Base-by-base conservation (phyloP, 2,113 vertebrate species). In the Noturus placidus region DNA sequence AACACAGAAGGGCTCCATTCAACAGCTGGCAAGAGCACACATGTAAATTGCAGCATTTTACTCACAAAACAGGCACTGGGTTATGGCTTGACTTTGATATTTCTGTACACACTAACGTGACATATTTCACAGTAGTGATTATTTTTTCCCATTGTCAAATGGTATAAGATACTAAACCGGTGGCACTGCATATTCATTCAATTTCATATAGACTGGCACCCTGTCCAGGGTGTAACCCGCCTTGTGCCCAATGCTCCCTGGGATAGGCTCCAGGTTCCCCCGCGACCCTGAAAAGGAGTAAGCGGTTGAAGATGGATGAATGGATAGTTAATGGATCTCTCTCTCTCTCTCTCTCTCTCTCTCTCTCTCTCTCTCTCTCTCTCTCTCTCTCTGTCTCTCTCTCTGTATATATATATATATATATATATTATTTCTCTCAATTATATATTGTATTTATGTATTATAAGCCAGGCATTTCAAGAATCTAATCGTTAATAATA, bases 1-100 rank as follows among this genome's bases (percentile, higher is more conserved):
- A 90, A 85, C 85, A 85, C 89, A 90, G 85, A 91, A 80, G 70
- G 86, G 79, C 42, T 72, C 63, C 83, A 89, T 89, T 89, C 88
- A 91, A 89, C 88, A 90, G 87, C 84, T 89, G 88, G 90, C 85
- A 85, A 50, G 67, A 56, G 90, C 82, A 35, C 69, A 69, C 79
- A 76, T 89, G 83, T 52, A 87, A 87, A 89, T 69, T 80, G 83
- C 63, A 70, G 63, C 57, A 59, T 78, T 91, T 88, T 35, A 82
- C 87, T 89, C 46, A 85, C 57, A 50, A 70, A 74, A 77, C 84
- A 88, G 88, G 89, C 50, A 72, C 76, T 5, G 57, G 56, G n/a
- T 87, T 82, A 54, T 82, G 72, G 74, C 84, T 35, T 84, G 19
- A 80, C 76, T 83, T 38, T 46, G 42, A 86, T 70, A 90, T 88